Percentiles rank a stretch among this genome's conserved stretches.
Evolutionary conservation across 2,797 vertebrate genomes (phyloP).

Genomic region (Gadopsis marmoratus): DNA sequence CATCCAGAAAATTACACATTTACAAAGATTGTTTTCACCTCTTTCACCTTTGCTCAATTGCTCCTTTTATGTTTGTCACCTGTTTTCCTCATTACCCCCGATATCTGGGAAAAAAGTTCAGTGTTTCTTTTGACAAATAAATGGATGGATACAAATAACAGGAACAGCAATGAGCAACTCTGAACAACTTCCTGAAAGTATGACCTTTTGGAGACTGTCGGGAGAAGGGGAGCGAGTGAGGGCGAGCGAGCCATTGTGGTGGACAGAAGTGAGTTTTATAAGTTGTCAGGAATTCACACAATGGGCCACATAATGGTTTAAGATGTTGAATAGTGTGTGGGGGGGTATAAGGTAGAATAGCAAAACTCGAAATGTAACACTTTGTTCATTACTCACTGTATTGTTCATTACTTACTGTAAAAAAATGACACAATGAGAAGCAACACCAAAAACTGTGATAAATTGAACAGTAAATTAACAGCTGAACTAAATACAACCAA

Average conservation of each 20-base stretch:
- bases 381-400: slow-evolving; percentile 54
- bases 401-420: slow-evolving; percentile 36
- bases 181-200: slow-evolving; percentile 50
- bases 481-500: slow-evolving; percentile 14
- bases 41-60: slow-evolving; percentile 30
- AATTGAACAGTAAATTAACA: slow-evolving; percentile 15
- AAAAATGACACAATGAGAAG: slow-evolving; percentile 38
- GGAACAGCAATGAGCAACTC: slow-evolving; percentile 30
- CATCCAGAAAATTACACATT: slow-evolving; percentile 41
- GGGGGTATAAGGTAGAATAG: slow-evolving; percentile 44
- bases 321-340: slow-evolving; percentile 37
- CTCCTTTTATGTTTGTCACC: slow-evolving; percentile 29
- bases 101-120: slow-evolving; percentile 18
- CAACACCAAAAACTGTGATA: slow-evolving; percentile 4
- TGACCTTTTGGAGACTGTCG: slow-evolving; percentile 20
- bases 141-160: slow-evolving; percentile 27
- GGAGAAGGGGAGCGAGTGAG: slow-evolving; percentile 31
- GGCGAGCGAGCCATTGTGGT: slow-evolving; percentile 39
- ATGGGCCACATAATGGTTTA: slow-evolving; percentile 41
- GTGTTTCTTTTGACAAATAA: slow-evolving; percentile 45
- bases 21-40: slow-evolving; percentile 46
- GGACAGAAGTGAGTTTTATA: slow-evolving; percentile 50
- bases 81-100: slow-evolving; percentile 31
- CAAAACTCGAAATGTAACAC: slow-evolving; percentile 43
- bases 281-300: slow-evolving; percentile 59